A percentile compares a stretch with the other conserved stretches of the same genome.
phyloP scores from a whole-genome alignment of 2,113 vertebrate species.

The Sterrhoptilus dennistouni region DNA sequence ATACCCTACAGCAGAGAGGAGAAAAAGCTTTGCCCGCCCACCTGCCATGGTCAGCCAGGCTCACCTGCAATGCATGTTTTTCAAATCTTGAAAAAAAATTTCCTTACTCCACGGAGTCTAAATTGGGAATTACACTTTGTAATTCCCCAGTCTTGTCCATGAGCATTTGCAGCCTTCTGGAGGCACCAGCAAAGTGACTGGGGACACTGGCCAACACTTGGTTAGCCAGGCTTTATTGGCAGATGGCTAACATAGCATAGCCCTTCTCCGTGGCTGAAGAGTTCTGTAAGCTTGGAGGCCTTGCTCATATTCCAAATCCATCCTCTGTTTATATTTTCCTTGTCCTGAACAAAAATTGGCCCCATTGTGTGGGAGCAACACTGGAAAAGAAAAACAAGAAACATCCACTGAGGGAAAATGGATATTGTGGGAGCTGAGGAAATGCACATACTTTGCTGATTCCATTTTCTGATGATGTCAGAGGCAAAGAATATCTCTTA shows the following conservation, averaged over 20 bases:
- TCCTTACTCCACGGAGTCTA: not conserved
- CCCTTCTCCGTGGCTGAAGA: not conserved
- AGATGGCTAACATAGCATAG: not conserved
- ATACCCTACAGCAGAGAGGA: fast-evolving
- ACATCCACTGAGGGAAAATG: slow-evolving; percentile 78
- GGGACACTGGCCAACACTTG: not conserved
- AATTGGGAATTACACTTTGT: not conserved
- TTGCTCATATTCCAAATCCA: slow-evolving; percentile 65
- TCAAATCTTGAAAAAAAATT: not conserved
- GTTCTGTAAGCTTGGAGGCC: slow-evolving; percentile 29
- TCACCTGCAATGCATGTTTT: not conserved
- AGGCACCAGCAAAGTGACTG: not conserved
- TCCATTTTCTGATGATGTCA: slow-evolving; percentile 78
- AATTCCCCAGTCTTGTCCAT: not conserved
- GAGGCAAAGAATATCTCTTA: slow-evolving; percentile 72
- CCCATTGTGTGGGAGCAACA: slow-evolving; percentile 86
- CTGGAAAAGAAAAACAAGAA: slow-evolving; percentile 78
- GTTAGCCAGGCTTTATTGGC: not conserved
- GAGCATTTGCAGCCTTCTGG: not conserved
- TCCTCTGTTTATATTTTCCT: slow-evolving; percentile 79
- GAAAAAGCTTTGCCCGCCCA: not conserved
- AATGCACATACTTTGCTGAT: slow-evolving; percentile 72
- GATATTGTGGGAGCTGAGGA: slow-evolving; percentile 78
- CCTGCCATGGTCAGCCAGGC: not conserved
- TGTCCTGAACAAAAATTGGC: slow-evolving; percentile 83